Evolutionary conservation across 2,113 vertebrate genomes (phyloP), one percentile per base, ranked within the genome.

Genomic region (Lichenostomus cassidix): DNA sequence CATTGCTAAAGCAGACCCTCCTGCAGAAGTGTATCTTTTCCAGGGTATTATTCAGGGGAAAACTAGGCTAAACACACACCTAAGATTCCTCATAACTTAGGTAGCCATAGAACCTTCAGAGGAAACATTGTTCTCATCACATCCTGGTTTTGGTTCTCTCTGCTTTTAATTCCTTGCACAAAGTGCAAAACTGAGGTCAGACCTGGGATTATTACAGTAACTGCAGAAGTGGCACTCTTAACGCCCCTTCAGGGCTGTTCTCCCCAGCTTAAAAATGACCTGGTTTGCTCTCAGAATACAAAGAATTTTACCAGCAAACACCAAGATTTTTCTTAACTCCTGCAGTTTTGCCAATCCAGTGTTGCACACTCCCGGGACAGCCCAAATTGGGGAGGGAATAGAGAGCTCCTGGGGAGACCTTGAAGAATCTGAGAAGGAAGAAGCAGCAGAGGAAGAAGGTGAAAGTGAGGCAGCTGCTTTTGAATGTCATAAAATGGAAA

Each of bases 401-500:
- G 97, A 98, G 87, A 99, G 98, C 95, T 96, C 98, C 13, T 99
- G 99, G 99, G 99, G 98, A 47, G 97, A 99, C 6, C 98, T 98
- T 2, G 98, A 99, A 17, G 98, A 98, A 2, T 98, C 97, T 6
- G 98, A 98, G 37, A 97, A 94, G 11, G 98, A 97, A 60, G 97
- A 98, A 5, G 59, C 29, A 42, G 95, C 0, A 0, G 97, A 98
- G 46, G 97, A 98, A 5, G 97, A 97, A 76, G 90, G 58, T 58
- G 94, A 95, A 69, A 95, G 63, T 21, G 96, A 97, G 44, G 90
- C 87, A 59, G 4, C 90, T 85, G 76, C 95, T 77, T 93, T 96
- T 27, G 97, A 96, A 20, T 89, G 68, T 74, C 70, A 95, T 18
- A 94, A 86, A 64, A 90, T 95, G 93, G 93, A 97, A 94, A 92